A percentile compares a stretch with the other conserved stretches of the same genome.
Conservation (phyloP, 1,140 invertebrate genomes). For the Philaenus spumarius region DNA sequence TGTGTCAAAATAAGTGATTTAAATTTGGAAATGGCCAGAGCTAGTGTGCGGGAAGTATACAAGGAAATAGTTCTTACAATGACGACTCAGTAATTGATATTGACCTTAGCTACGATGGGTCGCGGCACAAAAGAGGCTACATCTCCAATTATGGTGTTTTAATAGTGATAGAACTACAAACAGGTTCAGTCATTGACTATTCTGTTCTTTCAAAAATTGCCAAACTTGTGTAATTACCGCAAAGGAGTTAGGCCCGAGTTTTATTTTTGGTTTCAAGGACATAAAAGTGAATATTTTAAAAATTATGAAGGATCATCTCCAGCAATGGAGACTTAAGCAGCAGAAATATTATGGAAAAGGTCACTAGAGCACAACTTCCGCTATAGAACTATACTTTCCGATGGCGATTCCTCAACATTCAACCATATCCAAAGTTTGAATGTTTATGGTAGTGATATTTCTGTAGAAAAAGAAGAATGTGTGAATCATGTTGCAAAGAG, state of each 20-base stretch:
- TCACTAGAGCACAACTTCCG: neutral
- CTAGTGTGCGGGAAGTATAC: neutral
- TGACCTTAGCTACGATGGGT: neutral
- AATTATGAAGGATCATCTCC: too few species aligned
- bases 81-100: neutral
- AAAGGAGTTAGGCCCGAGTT: neutral
- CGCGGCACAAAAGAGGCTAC: neutral
- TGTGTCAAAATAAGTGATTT: too few species aligned
- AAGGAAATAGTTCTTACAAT: neutral
- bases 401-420: neutral
- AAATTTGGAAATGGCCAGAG: neutral
- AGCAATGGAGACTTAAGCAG: neutral
- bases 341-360: neutral
- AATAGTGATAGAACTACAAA: neutral
- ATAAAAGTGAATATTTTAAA: neutral
- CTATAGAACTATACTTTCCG: neutral
- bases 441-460: neutral
- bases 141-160: neutral
- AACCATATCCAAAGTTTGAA: neutral
- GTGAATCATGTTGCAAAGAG: slow-evolving; percentile 31
- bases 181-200: neutral
- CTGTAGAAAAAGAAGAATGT: too few species aligned
- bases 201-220: neutral
- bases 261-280: neutral
- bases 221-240: neutral